A percentile compares a stretch with the other conserved stretches of the same genome.
phyloP scores from a whole-genome alignment of 2,113 vertebrate genomes.

The Halcyon malimbica region DNA sequence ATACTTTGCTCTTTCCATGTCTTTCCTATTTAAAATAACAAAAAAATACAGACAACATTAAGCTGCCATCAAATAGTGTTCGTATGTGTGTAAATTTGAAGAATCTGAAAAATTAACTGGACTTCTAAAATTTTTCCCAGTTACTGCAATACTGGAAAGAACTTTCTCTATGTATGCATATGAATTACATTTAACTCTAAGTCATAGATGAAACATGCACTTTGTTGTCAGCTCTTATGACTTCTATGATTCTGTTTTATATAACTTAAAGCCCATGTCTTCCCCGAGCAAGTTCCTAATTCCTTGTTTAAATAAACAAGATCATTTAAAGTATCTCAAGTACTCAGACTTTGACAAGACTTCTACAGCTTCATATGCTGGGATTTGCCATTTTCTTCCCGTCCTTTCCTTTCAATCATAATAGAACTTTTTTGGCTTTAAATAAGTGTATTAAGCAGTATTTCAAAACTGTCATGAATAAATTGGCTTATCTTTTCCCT shows the following conservation, averaged over 20 bases:
- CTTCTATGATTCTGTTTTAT: not conserved
- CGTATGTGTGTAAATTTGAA: not conserved
- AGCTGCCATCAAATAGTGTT: not conserved
- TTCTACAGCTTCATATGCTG: not conserved
- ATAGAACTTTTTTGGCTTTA: not conserved
- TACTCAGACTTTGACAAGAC: not conserved
- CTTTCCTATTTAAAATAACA: not conserved
- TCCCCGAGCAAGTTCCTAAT: not conserved
- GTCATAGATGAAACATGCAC: not conserved
- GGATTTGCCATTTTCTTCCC: not conserved
- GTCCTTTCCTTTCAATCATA: not conserved
- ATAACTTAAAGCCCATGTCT: not conserved
- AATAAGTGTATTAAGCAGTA: not conserved
- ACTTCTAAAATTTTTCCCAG: not conserved
- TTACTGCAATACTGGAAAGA: not conserved
- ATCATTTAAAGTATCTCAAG: not conserved
- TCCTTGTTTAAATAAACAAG: not conserved
- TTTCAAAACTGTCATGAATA: not conserved
- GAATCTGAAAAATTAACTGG: not conserved
- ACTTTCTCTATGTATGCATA: not conserved
- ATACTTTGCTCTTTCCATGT: not conserved
- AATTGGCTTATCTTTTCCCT: not conserved
- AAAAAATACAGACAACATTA: not conserved
- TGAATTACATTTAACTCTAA: not conserved
- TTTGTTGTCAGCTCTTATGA: not conserved